Evolutionary conservation across 1,140 invertebrate genomes (phyloP), one percentile per base, ranked within the genome.

Genomic region (Drosophila lowei): DNA sequence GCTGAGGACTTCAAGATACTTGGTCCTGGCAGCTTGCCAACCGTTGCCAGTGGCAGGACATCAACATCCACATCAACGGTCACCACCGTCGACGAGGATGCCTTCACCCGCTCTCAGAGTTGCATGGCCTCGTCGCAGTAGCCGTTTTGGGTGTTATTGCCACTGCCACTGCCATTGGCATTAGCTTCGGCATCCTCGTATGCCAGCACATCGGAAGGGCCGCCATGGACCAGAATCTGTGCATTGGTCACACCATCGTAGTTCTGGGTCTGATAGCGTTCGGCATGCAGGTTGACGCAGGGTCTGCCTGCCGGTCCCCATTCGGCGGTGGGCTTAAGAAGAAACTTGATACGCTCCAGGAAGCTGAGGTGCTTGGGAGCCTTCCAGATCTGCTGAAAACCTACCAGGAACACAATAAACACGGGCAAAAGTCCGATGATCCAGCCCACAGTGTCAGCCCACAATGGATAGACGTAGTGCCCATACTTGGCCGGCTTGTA

Each of bases 401-500:
- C 95, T 78, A 95, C 92, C 13, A 94, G 84, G 9, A 96, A 92
- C 30, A 97, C 95, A 2, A 96, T 93, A 6, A 94, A 65, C 0
- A 97, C 94, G 0, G 96, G 95, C 67, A 95, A 79, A 9, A 95
- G 92, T 0, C 96, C 95, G 21, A 97, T 92, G 2, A 94, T 91
- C 96, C 96, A 97, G 6, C 96, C 96, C n/a, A 96, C 93, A 1
- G 93, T 93, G 79, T 96, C 94, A 0, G 95, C 95, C 95, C 95
- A 96, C 72, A 93, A 91, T 0, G 96, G 96, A 89, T 96, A 97
- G 5, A 94, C 93, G 73, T 95, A 95, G 54, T 93, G 92, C 0
- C 96, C 96, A 73, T 95, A 95, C 0, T 93, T 94, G 0, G 95
- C 93, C 0, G 95, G 95, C 58, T 95, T 94, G 83, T 97, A 96